A percentile compares a stretch with the other conserved stretches of the same genome.
phyloP scores from a whole-genome alignment of 2,113 vertebrate genomes.

The Oriolus oriolus region DNA sequence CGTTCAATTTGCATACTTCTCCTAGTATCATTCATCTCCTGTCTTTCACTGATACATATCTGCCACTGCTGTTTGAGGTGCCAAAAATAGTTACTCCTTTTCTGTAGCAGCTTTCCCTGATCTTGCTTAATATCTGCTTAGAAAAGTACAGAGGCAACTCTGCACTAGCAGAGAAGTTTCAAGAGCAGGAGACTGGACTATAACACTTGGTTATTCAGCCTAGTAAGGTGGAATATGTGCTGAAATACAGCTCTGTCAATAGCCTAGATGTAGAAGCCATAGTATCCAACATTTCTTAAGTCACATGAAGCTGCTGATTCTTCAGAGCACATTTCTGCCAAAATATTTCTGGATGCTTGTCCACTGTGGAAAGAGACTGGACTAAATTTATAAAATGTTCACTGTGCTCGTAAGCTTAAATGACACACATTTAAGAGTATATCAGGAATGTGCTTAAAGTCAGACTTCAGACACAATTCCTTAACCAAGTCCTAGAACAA shows the following conservation, averaged over 20 bases:
- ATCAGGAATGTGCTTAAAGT: not conserved
- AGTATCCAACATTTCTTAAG: not conserved
- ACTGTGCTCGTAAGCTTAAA: not conserved
- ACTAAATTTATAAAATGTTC: not conserved
- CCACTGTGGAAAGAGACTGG: not conserved
- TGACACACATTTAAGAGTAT: not conserved
- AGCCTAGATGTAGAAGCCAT: not conserved
- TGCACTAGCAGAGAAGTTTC: not conserved
- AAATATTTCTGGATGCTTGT: not conserved
- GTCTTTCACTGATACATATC: not conserved
- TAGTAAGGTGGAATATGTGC: not conserved
- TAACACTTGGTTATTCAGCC: not conserved
- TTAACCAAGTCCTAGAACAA: not conserved
- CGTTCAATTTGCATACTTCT: not conserved
- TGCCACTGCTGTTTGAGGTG: not conserved
- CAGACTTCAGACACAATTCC: not conserved
- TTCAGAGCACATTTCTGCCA: not conserved
- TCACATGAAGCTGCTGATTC: not conserved
- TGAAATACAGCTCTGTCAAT: not conserved
- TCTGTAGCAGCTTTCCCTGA: not conserved
- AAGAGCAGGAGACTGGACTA: not conserved
- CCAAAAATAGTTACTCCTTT: not conserved
- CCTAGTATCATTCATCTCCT: not conserved
- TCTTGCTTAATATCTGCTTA: not conserved
- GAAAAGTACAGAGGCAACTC: not conserved